Evolutionary conservation across 2,797 vertebrate species (phyloP), one percentile per base, ranked within the genome.

Genomic region (Peromyscus nudipes): DNA sequence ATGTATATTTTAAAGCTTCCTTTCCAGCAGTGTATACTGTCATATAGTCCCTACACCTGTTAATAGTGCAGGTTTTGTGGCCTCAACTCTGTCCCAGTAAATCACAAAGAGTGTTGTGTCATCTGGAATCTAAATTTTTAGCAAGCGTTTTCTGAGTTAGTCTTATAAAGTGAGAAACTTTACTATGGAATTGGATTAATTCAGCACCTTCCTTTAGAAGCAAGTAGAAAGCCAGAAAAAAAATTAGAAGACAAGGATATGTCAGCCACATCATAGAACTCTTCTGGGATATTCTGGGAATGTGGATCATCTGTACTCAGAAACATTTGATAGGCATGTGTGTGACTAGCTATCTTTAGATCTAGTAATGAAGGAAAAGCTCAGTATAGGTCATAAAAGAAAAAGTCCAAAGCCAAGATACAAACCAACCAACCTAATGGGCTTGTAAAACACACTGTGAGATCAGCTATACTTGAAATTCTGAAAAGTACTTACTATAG

Each of bases 91-190:
- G 2, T 37, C 25, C 60, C 82, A 82, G 8, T 76, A 65, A 93
- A 43, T 81, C 62, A 69, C 2, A 94, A 75, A 46, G 88, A 77
- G 6, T n/a, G 6, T 13, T 87, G 31, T 25, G 57, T 21, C 19
- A 97, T 86, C 43, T 77, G 19, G 3, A 79, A 95, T 87, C 12
- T 92, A 10, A 96, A 60, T 65, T 96, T 95, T 96, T 82, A 52
- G 49, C 8, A 25, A 79, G 0, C 1, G 67, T 57, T 43, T 11
- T 37, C 62, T 92, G 31, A 23, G 4, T 5, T 8, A 55, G 6
- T 46, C 17, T 83, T 67, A 79, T 9, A 91, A 94, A 89, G 2
- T 73, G 34, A 96, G 21, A 65, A 65, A 43, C 21, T 73, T 88
- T 81, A 6, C 25, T 13, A 31, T 23, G 49, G 2, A 60, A 11